Conservation (phyloP, 2,113 vertebrate genomes). For the Uria lomvia region DNA sequence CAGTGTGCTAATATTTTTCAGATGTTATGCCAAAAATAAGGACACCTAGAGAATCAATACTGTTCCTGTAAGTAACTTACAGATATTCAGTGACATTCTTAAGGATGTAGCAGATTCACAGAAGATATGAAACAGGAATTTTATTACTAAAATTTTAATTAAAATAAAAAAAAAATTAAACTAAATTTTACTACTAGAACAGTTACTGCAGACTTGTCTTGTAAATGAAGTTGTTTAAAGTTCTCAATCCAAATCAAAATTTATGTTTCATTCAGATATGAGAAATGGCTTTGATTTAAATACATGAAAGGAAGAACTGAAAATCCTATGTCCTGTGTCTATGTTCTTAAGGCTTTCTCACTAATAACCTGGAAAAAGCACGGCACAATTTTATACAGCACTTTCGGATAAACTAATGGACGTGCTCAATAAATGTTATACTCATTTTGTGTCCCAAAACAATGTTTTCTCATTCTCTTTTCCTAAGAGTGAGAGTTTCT, state of each 20-base stretch:
- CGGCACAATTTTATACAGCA: not conserved
- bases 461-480: not conserved
- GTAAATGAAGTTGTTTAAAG: not conserved
- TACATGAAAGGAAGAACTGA: not conserved
- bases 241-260: not conserved
- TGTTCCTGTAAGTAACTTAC: not conserved
- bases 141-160: not conserved
- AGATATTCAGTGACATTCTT: not conserved
- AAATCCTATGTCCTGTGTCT: not conserved
- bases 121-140: not conserved
- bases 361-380: not conserved
- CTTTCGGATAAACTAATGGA: not conserved
- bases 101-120: not conserved
- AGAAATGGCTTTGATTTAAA: not conserved
- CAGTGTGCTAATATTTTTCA: not conserved
- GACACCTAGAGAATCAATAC: not conserved
- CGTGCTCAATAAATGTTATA: not conserved
- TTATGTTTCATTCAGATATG: not conserved
- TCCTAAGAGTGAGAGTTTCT: not conserved
- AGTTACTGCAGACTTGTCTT: not conserved
- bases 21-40: not conserved
- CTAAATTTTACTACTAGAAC: not conserved
- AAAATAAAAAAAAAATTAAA: too few species aligned
- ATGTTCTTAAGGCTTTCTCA: not conserved
- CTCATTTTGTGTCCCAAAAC: not conserved